Percentiles rank a stretch among this genome's conserved stretches.
Conservation (phyloP, 2,888 invertebrate genomes). For the Rhyacophila evoluta region DNA sequence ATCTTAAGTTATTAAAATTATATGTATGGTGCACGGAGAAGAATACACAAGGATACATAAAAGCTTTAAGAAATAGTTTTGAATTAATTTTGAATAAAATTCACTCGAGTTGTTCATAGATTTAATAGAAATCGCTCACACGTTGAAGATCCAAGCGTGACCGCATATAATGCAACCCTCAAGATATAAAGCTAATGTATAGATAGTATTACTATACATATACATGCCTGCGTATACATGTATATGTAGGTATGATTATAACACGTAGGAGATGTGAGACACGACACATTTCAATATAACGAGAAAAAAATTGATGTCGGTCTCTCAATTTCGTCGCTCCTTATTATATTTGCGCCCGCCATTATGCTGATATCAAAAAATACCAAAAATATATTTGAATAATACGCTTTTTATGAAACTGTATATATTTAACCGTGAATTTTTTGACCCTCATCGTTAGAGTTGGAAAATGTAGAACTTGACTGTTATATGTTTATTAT, state of each 20-base stretch:
- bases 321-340: background rate
- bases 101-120: no score
- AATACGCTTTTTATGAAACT: background rate
- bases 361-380: constrained; percentile 11
- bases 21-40: no score
- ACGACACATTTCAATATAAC: constrained; percentile 22
- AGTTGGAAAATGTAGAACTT: background rate
- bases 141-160: background rate
- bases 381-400: background rate
- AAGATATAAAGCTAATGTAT: background rate
- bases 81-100: no score
- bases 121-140: background rate
- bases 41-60: no score
- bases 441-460: background rate
- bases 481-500: no score
- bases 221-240: background rate
- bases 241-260: background rate
- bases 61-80: no score
- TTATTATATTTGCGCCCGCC: background rate
- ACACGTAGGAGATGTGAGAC: background rate
- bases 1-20: no score
- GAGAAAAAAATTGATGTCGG: constrained; percentile 20
- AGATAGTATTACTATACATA: no score
- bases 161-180: constrained; percentile 4
- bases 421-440: background rate